Percentiles rank a stretch among this genome's conserved stretches.
phyloP scores from a whole-genome alignment of 2,113 vertebrate genomes.

The Pogona vitticeps region DNA sequence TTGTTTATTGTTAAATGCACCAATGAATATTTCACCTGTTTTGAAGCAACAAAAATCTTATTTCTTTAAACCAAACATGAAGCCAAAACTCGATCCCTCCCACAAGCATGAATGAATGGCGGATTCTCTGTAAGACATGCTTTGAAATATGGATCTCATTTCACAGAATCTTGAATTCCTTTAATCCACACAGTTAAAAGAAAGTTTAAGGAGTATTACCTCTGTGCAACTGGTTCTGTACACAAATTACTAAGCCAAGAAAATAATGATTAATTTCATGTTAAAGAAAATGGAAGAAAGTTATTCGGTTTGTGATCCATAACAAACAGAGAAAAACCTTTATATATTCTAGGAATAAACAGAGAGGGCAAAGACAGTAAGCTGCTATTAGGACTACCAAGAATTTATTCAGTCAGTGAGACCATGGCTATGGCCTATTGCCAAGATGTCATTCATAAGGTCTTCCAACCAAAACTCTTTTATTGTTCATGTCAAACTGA shows the following conservation, averaged over 20 bases:
- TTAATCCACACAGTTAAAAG: background rate
- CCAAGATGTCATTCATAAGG: conserved; percentile 75
- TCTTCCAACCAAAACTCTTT: conserved; percentile 76
- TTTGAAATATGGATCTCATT: background rate
- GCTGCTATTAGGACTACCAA: conserved; percentile 66
- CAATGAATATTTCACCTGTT: no score
- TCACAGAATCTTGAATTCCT: background rate
- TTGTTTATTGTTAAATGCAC: no score
- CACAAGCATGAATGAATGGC: no score
- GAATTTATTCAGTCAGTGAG: conserved; percentile 68
- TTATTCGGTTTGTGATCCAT: rapidly evolving
- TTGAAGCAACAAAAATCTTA: no score
- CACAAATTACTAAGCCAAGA: no score
- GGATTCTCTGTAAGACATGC: background rate
- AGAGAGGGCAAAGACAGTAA: conserved; percentile 56
- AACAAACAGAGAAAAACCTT: background rate
- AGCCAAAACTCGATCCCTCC: no score
- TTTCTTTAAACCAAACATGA: no score
- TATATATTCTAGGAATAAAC: background rate
- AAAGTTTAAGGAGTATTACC: background rate
- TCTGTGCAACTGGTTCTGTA: background rate
- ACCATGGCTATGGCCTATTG: conserved; percentile 68
- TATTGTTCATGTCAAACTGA: conserved; percentile 82
- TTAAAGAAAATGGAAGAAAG: background rate
- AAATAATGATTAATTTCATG: background rate